A percentile compares a stretch with the other conserved stretches of the same genome.
phyloP scores from a whole-genome alignment of 2,113 vertebrate species.

The Ptyas mucosa region DNA sequence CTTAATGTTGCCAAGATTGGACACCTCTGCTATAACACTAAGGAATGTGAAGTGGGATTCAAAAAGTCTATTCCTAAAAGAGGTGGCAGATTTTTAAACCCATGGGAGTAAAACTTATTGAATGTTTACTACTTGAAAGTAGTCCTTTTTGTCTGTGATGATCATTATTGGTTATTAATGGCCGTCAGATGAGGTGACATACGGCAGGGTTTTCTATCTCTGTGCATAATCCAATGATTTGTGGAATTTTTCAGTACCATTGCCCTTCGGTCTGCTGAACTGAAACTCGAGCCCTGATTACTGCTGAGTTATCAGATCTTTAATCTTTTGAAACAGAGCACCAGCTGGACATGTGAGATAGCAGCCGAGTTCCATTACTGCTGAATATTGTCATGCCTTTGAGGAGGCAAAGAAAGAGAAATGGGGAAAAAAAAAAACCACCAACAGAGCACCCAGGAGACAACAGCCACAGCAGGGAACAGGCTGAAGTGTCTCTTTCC shows the following conservation, averaged over 20 bases:
- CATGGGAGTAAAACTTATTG: background rate
- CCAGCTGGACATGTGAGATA: constrained; percentile 59
- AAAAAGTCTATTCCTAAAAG: background rate
- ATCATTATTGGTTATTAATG: background rate
- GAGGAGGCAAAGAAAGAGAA: constrained; percentile 49
- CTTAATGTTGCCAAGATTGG: background rate
- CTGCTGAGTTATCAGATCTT: constrained; percentile 35
- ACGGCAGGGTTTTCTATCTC: constrained; percentile 4
- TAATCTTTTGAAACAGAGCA: constrained; percentile 43
- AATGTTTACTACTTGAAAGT: background rate
- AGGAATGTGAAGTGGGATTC: background rate
- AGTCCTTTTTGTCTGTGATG: background rate
- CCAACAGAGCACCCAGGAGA: constrained; percentile 13
- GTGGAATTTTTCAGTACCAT: background rate
- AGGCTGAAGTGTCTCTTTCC: constrained; percentile 58
- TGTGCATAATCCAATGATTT: background rate
- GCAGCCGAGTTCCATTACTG: constrained; percentile 16
- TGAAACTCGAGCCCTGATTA: constrained; percentile 18
- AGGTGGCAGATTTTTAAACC: background rate
- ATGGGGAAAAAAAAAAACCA: background rate
- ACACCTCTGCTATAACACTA: background rate
- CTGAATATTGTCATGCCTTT: constrained; percentile 39
- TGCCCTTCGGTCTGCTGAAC: constrained; percentile 14
- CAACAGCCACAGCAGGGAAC: constrained; percentile 52
- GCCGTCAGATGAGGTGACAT: background rate